Base-by-base conservation (phyloP, 2,888 invertebrate genomes). In the Altica lythri region DNA sequence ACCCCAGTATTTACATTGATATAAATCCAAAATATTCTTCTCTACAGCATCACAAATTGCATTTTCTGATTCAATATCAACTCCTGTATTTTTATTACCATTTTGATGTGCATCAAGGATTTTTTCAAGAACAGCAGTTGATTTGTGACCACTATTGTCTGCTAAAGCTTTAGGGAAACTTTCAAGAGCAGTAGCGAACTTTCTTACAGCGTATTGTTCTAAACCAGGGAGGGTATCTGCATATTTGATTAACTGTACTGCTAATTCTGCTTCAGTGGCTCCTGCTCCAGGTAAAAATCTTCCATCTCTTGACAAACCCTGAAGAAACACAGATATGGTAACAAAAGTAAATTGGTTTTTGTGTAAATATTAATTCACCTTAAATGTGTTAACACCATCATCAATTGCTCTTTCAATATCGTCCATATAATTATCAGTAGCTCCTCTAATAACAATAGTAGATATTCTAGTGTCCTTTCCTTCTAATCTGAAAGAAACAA, bases 311-410 rank as follows among this genome's bases (percentile, higher is more conserved):
- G 73, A 60, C 29, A 77, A 64, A 42, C 75, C 68, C 72, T 72
- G 45, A 14, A 63, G 53, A 34, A 46, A 18, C 12, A 29, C 29
- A 29, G 10, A 29, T 2, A 29, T n/a, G n/a, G n/a, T n/a, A n/a
- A n/a, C n/a, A n/a, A 30, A 40, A 46, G 34, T 32, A 48, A 27
- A 44, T 47, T 25, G 12, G 17, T n/a, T 25, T 1, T n/a, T 9
- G 9, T 35, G 9, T 17, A 40, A 9, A 19, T 22, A 22, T 32
- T 10, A 32, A 10, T 13, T 32, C 3, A 90, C 90, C 77, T 99
- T 99, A 79, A 94, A 99, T 22, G 95, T 97, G 75, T 99, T 99
- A 13, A 99, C 95, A 57, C 96, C 99, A 80, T 99, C 99, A 78
- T 99, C 96, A 68, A 99, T 86, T 17, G 98, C 95, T 57, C 99